A percentile compares a stretch with the other conserved stretches of the same genome.
These are phyloP conservation scores for Castor canadensis DNA, from an alignment of 2,113 vertebrate genomes.

Conservation along the genomic window DNA sequence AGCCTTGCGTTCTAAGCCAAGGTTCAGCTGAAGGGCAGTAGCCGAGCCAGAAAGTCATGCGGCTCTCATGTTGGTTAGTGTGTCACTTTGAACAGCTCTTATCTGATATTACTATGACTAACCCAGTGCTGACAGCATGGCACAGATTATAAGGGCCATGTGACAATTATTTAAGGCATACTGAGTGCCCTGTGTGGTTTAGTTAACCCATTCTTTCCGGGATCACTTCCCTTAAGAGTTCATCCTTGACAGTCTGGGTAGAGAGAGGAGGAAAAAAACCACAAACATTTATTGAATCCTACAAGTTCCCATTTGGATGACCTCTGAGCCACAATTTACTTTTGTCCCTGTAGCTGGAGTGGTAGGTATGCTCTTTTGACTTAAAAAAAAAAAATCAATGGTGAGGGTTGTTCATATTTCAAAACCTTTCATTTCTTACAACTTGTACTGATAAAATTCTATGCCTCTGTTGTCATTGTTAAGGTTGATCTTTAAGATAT, in stretches of 20 bases:
- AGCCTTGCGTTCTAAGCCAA: conserved; percentile 88
- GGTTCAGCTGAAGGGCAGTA: conserved; percentile 97
- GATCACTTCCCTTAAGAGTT: conserved; percentile 2
- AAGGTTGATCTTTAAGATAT: conserved; percentile 86
- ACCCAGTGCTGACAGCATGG: conserved; percentile 97
- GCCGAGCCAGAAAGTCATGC: conserved; percentile 93
- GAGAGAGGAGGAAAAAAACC: not conserved
- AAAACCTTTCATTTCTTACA: conserved; percentile 72
- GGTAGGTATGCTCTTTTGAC: not conserved
- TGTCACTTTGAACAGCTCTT: conserved; percentile 90
- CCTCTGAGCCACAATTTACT: conserved; percentile 58
- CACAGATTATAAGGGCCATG: conserved; percentile 94
- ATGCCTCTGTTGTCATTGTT: conserved; percentile 72
- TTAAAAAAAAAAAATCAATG: conserved; percentile 54
- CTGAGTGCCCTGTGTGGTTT: conserved; percentile 79
- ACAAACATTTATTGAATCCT: not conserved
- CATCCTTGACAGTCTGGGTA: not conserved
- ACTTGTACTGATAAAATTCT: conserved; percentile 80
- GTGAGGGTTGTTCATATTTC: conserved; percentile 74
- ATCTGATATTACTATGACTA: conserved; percentile 98
- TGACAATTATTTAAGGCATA: conserved; percentile 93
- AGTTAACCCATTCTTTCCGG: conserved; percentile 85
- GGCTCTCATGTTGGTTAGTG: conserved; percentile 91
- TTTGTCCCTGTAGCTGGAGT: conserved; percentile 42
- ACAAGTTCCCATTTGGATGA: conserved; percentile 36